Percentiles rank a stretch among this genome's conserved stretches.
Conservation (phyloP, 2,888 invertebrate species). For the Calliopum simillimum region DNA sequence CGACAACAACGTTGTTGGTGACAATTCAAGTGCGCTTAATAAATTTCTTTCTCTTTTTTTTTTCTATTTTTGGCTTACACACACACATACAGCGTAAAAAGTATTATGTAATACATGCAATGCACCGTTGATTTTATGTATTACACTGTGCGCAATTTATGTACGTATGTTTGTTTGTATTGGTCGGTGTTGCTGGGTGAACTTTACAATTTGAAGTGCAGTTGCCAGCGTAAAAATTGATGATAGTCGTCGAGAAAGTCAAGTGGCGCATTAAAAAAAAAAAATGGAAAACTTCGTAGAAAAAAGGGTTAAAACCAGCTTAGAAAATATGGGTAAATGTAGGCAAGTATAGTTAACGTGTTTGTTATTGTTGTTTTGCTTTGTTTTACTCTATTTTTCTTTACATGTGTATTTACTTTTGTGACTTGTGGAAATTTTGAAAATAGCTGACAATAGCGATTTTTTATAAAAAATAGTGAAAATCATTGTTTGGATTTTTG, state of each 20-base stretch:
- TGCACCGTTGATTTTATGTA: neutral
- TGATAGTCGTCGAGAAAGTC: conserved; percentile 52
- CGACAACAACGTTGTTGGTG: conserved; percentile 30
- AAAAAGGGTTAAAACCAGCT: neutral
- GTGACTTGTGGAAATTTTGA: conserved; percentile 4
- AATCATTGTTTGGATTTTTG: neutral
- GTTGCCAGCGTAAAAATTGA: conserved; percentile 50
- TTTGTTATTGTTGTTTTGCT: conserved; percentile 9
- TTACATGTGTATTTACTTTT: neutral
- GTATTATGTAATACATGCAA: conserved; percentile 1
- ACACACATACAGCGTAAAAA: neutral
- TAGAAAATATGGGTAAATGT: conserved; percentile 4
- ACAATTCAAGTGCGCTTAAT: conserved; percentile 27
- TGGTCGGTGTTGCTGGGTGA: conserved; percentile 6
- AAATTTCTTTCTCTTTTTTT: neutral
- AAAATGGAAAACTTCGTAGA: neutral
- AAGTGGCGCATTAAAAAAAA: conserved; percentile 40
- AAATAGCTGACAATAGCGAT: conserved; percentile 13
- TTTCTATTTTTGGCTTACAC: neutral
- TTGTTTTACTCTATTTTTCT: neutral
- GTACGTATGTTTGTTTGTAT: neutral
- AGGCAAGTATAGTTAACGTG: neutral
- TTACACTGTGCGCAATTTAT: neutral
- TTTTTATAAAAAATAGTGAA: neutral
- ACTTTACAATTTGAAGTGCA: conserved; percentile 27